A percentile compares a stretch with the other conserved stretches of the same genome.
Conservation (phyloP, 2,888 invertebrate genomes). For the Trimorus sp. region DNA sequence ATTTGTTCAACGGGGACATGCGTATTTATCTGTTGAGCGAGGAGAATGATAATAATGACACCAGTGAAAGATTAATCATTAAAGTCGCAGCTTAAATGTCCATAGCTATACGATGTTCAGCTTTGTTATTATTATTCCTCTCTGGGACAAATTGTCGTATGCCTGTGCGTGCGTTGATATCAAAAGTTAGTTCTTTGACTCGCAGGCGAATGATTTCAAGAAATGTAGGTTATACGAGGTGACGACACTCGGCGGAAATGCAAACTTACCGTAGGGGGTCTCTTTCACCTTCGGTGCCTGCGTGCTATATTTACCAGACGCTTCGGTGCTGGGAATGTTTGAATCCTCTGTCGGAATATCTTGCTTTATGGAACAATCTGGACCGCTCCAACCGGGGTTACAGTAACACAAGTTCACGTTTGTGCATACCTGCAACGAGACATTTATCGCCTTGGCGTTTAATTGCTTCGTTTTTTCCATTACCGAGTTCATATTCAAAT, state of each 20-base stretch:
- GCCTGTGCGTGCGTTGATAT: too few species aligned
- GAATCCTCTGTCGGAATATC: constrained; percentile 85
- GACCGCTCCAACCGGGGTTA: constrained; percentile 92
- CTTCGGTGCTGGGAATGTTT: constrained; percentile 84
- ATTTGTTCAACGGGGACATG: too few species aligned
- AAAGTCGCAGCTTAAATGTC: too few species aligned
- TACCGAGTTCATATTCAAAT: too few species aligned
- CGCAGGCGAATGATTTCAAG: constrained; percentile 37
- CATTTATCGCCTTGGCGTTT: too few species aligned
- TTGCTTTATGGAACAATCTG: constrained; percentile 92
- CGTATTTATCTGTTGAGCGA: too few species aligned
- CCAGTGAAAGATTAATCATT: too few species aligned
- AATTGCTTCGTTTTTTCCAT: too few species aligned
- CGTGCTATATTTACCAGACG: constrained; percentile 82
- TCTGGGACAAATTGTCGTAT: too few species aligned
- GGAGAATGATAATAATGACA: too few species aligned
- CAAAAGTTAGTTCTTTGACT: not conserved
- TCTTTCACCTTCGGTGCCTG: constrained; percentile 92
- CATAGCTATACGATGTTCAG: too few species aligned
- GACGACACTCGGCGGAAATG: constrained; percentile 18
- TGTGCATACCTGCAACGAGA: constrained; percentile 89
- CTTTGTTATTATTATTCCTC: too few species aligned
- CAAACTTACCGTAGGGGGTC: constrained; percentile 94
- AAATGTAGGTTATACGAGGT: constrained; percentile 19
- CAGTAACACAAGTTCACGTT: constrained; percentile 97